Percentiles rank a stretch among this genome's conserved stretches.
These are phyloP conservation scores for Aphis gossypii DNA, from an alignment of 1,140 invertebrate species.

Conservation along the genomic window DNA sequence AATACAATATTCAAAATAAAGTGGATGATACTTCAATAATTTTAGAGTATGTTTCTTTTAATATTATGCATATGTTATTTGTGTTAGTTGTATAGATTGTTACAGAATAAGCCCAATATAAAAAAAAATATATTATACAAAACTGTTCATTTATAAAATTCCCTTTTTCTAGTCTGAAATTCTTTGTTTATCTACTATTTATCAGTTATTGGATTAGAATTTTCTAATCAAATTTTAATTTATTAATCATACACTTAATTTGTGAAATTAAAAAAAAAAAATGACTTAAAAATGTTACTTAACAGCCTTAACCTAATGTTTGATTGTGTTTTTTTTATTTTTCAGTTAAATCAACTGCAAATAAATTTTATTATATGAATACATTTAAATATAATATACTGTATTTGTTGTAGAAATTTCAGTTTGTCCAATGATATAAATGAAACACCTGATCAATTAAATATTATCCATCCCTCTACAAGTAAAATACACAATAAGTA, in stretches of 20 bases:
- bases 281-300: not conserved
- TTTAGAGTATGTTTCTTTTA: constrained; percentile 21
- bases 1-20: constrained; percentile 25
- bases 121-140: not conserved
- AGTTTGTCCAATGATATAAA: not conserved
- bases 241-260: no score
- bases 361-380: not conserved
- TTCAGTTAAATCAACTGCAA: not conserved
- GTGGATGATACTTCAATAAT: constrained; percentile 27
- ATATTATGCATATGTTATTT: not conserved
- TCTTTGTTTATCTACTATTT: not conserved
- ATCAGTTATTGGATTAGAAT: not conserved
- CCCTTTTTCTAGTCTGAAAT: no score
- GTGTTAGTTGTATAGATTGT: not conserved
- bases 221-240: not conserved
- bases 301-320: not conserved
- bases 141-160: not conserved
- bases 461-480: not conserved
- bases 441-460: not conserved
- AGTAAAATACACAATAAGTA: not conserved
- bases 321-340: not conserved
- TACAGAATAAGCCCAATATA: not conserved
- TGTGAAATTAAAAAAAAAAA: no score
- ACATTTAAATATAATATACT: not conserved
- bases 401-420: not conserved